These are phyloP conservation scores for Thripadectes ignobilis DNA, from an alignment of 2,797 vertebrate genomes.

Conservation along the genomic window DNA sequence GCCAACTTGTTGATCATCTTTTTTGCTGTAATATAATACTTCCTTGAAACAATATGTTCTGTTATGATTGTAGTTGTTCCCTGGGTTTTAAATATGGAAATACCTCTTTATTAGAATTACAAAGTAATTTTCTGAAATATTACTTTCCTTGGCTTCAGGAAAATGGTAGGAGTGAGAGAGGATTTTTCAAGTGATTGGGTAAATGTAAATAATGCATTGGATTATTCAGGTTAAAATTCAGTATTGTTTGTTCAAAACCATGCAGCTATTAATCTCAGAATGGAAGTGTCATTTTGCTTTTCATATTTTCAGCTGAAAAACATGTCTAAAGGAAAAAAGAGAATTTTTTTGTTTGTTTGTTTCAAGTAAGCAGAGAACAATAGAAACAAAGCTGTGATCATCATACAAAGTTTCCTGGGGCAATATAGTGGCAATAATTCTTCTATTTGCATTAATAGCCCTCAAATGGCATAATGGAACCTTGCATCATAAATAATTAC, in stretches of 20 bases:
- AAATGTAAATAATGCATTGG: constrained; percentile 16
- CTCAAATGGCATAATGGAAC: background rate
- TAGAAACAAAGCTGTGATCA: background rate
- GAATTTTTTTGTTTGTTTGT: background rate
- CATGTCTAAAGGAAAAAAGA: background rate
- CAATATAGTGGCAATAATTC: background rate
- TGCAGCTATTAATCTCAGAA: background rate
- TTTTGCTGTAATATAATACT: background rate
- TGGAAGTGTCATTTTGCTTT: background rate
- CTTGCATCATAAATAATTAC: background rate
- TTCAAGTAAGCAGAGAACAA: background rate
- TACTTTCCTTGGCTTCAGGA: background rate
- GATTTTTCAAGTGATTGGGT: background rate
- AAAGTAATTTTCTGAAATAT: background rate
- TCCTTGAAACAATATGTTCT: background rate
- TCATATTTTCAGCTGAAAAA: background rate
- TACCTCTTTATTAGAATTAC: background rate
- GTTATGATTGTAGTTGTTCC: background rate
- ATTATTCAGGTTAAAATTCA: constrained; percentile 14
- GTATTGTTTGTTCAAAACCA: background rate
- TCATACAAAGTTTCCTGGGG: background rate
- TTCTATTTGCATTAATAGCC: background rate
- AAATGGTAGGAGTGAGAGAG: background rate
- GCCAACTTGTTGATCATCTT: background rate
- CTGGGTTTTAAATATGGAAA: background rate